phyloP scores from a whole-genome alignment of 2,113 vertebrate species.

The Macheiramphus alcinus region DNA sequence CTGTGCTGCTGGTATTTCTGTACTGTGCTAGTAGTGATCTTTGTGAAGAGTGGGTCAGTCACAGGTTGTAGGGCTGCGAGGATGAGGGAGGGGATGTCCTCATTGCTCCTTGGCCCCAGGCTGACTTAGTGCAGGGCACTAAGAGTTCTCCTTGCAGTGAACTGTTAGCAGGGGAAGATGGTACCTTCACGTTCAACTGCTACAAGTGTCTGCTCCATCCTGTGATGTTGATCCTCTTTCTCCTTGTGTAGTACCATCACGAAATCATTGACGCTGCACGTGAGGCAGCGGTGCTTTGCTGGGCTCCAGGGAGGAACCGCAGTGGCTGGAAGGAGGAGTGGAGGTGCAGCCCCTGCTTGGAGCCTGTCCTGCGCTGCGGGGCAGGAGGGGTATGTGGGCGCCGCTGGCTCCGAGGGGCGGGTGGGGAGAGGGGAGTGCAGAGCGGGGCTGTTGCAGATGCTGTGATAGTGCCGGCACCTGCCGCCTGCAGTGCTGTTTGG shows the following conservation, averaged over 20 bases:
- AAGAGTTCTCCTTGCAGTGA: not conserved
- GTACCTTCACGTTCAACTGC: not conserved
- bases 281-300: not conserved
- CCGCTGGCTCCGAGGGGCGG: not conserved
- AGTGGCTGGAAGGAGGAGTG: not conserved
- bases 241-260: not conserved
- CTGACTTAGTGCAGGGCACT: not conserved
- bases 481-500: not conserved
- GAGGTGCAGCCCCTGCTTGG: not conserved
- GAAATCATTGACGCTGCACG: rapidly evolving
- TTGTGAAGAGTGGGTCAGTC: not conserved
- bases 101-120: not conserved
- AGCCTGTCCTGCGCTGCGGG: rapidly evolving
- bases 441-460: not conserved
- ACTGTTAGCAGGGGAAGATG: not conserved
- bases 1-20: not conserved
- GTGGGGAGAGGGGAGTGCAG: not conserved
- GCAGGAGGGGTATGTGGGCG: rapidly evolving
- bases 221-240: not conserved
- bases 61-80: not conserved
- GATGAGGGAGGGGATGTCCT: not conserved
- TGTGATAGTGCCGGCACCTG: not conserved
- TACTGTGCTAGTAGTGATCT: not conserved
- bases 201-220: not conserved
- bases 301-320: not conserved